A percentile compares a stretch with the other conserved stretches of the same genome.
Evolutionary conservation across 2,797 vertebrate species (phyloP).

Genomic region (Mallotus villosus): DNA sequence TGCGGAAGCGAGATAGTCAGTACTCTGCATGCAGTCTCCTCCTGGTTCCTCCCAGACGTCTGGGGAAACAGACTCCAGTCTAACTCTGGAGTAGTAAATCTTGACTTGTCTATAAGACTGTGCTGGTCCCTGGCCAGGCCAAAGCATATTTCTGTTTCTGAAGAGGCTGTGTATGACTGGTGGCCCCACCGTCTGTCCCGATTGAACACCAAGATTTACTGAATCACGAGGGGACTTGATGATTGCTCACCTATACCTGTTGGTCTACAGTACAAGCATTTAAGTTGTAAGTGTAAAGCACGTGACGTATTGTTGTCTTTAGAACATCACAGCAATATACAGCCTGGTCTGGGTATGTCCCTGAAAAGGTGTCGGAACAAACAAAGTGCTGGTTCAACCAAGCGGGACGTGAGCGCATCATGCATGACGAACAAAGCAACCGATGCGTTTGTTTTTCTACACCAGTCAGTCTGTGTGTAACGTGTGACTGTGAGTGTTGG

Average conservation of each 20-base stretch:
- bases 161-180: constrained; percentile 43
- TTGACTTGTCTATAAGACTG: neutral
- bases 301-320: no score
- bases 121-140: constrained; percentile 38
- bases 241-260: no score
- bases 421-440: neutral
- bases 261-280: no score
- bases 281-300: no score
- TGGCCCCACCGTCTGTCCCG: constrained; percentile 8
- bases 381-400: no score
- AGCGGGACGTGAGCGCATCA: neutral
- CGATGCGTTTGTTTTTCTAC: neutral
- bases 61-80: neutral
- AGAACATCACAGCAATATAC: neutral
- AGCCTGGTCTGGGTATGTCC: neutral
- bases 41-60: neutral
- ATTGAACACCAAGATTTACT: neutral
- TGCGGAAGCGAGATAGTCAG: neutral
- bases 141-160: constrained; percentile 26
- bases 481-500: neutral
- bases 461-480: neutral
- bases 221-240: no score
- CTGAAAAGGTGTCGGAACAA: neutral
- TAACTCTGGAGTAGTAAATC: constrained; percentile 29
- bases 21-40: neutral